Conservation (phyloP, 2,113 vertebrate genomes). For the Epinephelus lanceolatus region DNA sequence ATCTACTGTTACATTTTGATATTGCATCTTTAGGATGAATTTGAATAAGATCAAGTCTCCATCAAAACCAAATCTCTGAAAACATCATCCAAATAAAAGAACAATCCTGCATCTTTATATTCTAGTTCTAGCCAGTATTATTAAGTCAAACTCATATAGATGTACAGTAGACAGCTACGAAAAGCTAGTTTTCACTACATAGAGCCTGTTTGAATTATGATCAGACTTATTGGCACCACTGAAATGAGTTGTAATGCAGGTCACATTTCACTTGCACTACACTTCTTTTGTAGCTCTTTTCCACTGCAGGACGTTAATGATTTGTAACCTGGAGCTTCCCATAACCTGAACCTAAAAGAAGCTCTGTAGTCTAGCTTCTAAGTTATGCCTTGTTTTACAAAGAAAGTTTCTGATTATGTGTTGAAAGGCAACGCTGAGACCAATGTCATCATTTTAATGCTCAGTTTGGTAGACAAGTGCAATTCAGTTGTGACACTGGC, state of each 20-base stretch:
- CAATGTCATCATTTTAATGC: not conserved
- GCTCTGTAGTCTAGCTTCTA: not conserved
- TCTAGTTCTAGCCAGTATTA: not conserved
- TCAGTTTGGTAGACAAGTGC: not conserved
- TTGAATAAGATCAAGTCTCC: not conserved
- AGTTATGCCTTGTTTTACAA: not conserved
- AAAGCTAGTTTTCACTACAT: not conserved
- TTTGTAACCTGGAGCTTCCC: not conserved
- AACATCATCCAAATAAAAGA: not conserved
- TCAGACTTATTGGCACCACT: not conserved
- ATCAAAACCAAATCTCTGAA: not conserved
- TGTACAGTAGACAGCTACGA: not conserved
- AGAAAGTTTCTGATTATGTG: too few relatives aligned
- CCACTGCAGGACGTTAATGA: not conserved
- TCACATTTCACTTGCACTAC: not conserved
- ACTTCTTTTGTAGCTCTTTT: not conserved
- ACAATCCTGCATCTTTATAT: not conserved
- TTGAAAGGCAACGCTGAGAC: not conserved
- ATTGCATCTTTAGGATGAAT: not conserved
- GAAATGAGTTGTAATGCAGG: not conserved
- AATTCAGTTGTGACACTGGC: not conserved
- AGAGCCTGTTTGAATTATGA: not conserved
- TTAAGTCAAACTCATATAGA: not conserved
- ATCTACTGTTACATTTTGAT: conserved; percentile 6
- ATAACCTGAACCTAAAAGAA: not conserved